Base-by-base conservation (phyloP, 2,888 invertebrate species). In the Thereva nobilitata region DNA sequence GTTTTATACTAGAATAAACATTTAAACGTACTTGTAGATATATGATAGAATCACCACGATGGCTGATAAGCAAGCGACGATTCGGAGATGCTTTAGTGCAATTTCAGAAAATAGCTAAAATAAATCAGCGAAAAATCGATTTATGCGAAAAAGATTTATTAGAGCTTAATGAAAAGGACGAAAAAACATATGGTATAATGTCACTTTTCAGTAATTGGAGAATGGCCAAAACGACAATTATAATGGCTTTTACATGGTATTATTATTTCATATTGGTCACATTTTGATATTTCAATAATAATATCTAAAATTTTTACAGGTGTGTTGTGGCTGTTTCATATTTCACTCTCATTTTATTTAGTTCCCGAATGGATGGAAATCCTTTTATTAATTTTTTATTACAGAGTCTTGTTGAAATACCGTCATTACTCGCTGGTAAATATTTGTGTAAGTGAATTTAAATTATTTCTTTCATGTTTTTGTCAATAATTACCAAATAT, bases 301-400 rank as follows among this genome's bases (percentile, higher is more conserved):
- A 23, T 42, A 42, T 42, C 1, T 8, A 2, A 8, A 42, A 8
- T 42, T 8, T 42, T 2, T 23, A 23, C 23, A 86, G 86, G 85
- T 76, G 82, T 70, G 81, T 82, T 67, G 80, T 83, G 35, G 80
- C 82, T 5, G 74, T 84, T 66, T 82, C 82, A 64, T 86, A 85
- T 73, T 81, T 82, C 67, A 80, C 84, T 6, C 75, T 86, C 66
- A 74, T 85, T 34, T 77, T 86, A 71, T 84, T 83, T 73, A 83
- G 85, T 72, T 84, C 83, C 67, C 81, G 79, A 49, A 79, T 86
- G 74, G 83, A 83, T 65, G 86, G 86, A 41, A 88, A 88, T 78
- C 87, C 87, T 6, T 88, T 86, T 75, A 73, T 88, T 68, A 88
- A 87, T 76, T 87, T 86, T 76, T 83, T 87, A 64, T 83, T 84